These are phyloP conservation scores for Cherax destructor DNA, from an alignment of 1,140 invertebrate genomes.

Conservation along the genomic window DNA sequence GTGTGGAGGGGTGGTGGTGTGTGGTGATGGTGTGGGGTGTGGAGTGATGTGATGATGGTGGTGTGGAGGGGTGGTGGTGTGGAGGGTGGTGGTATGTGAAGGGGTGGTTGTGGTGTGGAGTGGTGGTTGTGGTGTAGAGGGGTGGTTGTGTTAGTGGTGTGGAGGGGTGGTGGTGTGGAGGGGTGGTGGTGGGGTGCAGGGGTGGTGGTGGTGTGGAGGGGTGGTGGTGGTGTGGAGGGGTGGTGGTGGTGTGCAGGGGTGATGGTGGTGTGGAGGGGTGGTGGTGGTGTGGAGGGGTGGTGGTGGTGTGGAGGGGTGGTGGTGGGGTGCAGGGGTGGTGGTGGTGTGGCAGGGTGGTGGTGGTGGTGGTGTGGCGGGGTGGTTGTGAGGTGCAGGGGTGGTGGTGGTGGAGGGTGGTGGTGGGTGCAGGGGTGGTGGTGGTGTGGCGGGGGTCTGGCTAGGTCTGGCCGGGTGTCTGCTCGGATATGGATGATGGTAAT, in stretches of 20 bases:
- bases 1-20: too few relatives aligned
- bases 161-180: neutral
- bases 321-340: neutral
- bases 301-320: neutral
- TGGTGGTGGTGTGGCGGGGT: too few relatives aligned
- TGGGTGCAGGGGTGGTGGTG: neutral
- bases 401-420: neutral
- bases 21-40: neutral
- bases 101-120: too few relatives aligned
- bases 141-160: neutral
- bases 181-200: neutral
- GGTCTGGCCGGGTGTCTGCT: slow-evolving; percentile 41
- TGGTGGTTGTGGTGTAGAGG: too few relatives aligned
- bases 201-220: too few relatives aligned
- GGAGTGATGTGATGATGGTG: neutral
- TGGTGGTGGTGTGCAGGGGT: too few relatives aligned
- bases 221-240: too few relatives aligned
- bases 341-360: too few relatives aligned
- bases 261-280: too few relatives aligned
- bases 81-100: too few relatives aligned
- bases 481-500: slow-evolving; percentile 55
- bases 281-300: too few relatives aligned
- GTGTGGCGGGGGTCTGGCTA: neutral
- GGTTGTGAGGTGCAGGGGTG: neutral
- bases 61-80: too few relatives aligned